These are phyloP conservation scores for Maccullochella peelii DNA, from an alignment of 2,113 vertebrate genomes.

Conservation along the genomic window DNA sequence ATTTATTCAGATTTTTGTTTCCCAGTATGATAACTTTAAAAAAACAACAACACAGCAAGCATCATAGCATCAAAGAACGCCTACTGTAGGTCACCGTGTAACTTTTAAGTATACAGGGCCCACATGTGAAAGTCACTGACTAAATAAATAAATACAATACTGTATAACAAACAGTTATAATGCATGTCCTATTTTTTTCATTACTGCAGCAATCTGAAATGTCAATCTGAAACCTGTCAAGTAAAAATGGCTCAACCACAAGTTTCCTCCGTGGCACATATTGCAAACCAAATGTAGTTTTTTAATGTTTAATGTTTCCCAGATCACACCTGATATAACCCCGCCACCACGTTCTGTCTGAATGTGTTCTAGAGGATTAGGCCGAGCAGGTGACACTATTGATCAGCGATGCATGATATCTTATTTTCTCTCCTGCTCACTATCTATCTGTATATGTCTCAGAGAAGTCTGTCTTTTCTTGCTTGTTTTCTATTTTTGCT, in stretches of 20 bases:
- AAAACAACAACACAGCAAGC: too few species aligned
- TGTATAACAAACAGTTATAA: background rate
- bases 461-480: conserved; percentile 1
- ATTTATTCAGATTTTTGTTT: too few species aligned
- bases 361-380: conserved; percentile 73
- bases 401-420: conserved; percentile 79
- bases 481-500: background rate
- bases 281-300: conserved; percentile 19
- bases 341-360: conserved; percentile 33
- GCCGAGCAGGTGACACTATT: conserved; percentile 63
- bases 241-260: conserved; percentile 46
- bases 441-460: conserved; percentile 36
- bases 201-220: conserved; percentile 7
- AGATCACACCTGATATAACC: conserved; percentile 48
- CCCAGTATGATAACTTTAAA: too few species aligned
- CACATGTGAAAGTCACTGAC: background rate
- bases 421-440: conserved; percentile 58
- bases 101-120: too few species aligned
- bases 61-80: too few species aligned
- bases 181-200: background rate
- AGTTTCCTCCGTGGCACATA: background rate
- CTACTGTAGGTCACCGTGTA: too few species aligned
- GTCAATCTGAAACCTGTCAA: conserved; percentile 39
- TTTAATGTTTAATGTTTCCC: conserved; percentile 37
- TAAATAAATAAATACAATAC: background rate